Percentiles rank a stretch among this genome's conserved stretches.
Conservation (phyloP, 2,797 vertebrate genomes). For the Sciaenops ocellatus region DNA sequence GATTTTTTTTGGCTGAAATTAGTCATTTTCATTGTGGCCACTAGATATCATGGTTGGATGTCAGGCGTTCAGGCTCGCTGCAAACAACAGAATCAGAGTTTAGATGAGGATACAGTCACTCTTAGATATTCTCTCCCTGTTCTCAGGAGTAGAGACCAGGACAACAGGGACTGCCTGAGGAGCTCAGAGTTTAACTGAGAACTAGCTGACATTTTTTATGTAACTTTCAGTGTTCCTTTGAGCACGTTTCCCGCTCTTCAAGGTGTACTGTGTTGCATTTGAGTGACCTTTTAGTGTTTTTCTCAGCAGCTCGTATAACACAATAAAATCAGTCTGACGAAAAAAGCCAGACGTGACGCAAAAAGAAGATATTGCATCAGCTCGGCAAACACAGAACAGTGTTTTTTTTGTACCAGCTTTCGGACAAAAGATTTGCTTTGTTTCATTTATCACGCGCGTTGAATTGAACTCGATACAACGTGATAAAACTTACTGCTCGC, state of each 20-base stretch:
- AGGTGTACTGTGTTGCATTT: not conserved
- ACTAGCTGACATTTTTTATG: not conserved
- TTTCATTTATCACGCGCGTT: slow-evolving; percentile 18
- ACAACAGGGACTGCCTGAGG: not conserved
- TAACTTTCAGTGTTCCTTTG: not conserved
- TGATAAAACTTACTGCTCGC: not conserved
- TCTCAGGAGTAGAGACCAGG: not conserved
- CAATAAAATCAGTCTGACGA: slow-evolving; percentile 11
- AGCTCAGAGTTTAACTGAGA: not conserved
- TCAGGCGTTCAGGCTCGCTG: too few species aligned
- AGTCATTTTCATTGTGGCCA: not conserved
- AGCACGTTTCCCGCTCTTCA: not conserved
- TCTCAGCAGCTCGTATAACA: slow-evolving; percentile 5
- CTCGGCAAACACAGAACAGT: slow-evolving; percentile 3
- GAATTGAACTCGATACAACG: not conserved
- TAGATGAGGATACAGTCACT: not conserved
- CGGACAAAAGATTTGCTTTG: slow-evolving; percentile 5
- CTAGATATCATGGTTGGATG: slow-evolving; percentile 2
- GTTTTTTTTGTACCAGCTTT: not conserved
- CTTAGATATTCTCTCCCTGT: not conserved
- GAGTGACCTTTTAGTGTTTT: not conserved
- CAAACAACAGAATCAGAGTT: not conserved
- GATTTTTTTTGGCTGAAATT: not conserved
- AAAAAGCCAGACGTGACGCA: not conserved
- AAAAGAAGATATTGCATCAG: not conserved